Conservation (phyloP, 2,113 vertebrate species). For the Gobius niger region DNA sequence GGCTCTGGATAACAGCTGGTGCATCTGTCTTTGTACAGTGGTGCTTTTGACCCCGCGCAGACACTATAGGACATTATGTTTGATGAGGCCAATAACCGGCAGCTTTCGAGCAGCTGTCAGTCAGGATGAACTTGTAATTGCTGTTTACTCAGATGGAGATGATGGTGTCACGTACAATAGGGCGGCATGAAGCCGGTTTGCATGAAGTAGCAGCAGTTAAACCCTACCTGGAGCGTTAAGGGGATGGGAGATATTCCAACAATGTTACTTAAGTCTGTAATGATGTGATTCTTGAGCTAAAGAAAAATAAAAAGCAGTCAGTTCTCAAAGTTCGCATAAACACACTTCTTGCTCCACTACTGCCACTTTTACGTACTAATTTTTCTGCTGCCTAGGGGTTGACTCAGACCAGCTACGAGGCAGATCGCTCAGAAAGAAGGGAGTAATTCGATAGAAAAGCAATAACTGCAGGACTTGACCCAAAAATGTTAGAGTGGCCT, state of each 20-base stretch:
- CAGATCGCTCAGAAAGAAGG: no score
- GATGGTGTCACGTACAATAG: constrained; percentile 49
- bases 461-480: no score
- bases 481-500: no score
- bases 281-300: background rate
- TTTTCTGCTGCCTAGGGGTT: no score
- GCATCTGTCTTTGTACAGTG: constrained; percentile 57
- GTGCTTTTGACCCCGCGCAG: constrained; percentile 35
- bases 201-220: constrained; percentile 31
- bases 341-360: no score
- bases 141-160: constrained; percentile 65
- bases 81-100: constrained; percentile 35
- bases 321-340: no score
- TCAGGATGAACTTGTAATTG: constrained; percentile 26
- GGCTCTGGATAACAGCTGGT: constrained; percentile 39
- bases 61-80: constrained; percentile 38
- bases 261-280: background rate
- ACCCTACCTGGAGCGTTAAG: background rate
- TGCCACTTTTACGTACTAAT: no score
- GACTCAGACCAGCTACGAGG: no score
- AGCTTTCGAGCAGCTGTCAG: constrained; percentile 56
- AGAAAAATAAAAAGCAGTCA: background rate
- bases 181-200: constrained; percentile 46
- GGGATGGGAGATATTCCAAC: background rate
- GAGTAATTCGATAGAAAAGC: no score